Conservation (phyloP, 2,797 vertebrate genomes). For the Molothrus aeneus region DNA sequence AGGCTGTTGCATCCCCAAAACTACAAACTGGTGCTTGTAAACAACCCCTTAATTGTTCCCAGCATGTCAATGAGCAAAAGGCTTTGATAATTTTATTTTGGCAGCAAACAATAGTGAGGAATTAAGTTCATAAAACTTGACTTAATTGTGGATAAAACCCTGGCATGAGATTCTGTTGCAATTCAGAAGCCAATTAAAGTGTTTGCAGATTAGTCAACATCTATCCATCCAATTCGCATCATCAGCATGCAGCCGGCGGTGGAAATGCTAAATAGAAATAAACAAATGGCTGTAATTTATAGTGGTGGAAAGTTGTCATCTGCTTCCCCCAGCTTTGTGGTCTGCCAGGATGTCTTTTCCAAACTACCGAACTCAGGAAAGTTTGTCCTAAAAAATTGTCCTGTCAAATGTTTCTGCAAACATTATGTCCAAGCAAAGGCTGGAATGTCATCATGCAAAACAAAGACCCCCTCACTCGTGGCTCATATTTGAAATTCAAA, state of each 20-base stretch:
- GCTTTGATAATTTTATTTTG: slow-evolving; percentile 46
- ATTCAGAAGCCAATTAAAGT: slow-evolving; percentile 49
- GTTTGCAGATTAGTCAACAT: slow-evolving; percentile 59
- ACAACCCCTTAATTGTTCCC: neutral
- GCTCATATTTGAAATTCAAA: neutral
- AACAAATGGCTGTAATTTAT: slow-evolving; percentile 31
- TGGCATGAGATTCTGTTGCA: neutral
- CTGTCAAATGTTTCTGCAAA: neutral
- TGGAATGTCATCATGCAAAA: neutral
- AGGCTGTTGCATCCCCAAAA: neutral
- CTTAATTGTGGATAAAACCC: slow-evolving; percentile 23
- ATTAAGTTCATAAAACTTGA: slow-evolving; percentile 37
- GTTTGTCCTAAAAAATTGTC: neutral
- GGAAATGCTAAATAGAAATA: slow-evolving; percentile 39
- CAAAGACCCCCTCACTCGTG: neutral
- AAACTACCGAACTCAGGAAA: neutral
- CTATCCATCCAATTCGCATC: slow-evolving; percentile 4
- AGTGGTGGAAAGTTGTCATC: neutral
- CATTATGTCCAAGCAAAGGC: neutral
- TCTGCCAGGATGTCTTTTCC: neutral
- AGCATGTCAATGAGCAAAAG: neutral
- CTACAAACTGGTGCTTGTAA: neutral
- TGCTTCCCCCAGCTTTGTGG: neutral
- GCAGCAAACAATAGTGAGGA: slow-evolving; percentile 28
- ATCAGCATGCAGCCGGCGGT: slow-evolving; percentile 14